A percentile compares a stretch with the other conserved stretches of the same genome.
Evolutionary conservation across 1,140 invertebrate genomes (phyloP).

Genomic region (Stratiolaelaps scimitus): DNA sequence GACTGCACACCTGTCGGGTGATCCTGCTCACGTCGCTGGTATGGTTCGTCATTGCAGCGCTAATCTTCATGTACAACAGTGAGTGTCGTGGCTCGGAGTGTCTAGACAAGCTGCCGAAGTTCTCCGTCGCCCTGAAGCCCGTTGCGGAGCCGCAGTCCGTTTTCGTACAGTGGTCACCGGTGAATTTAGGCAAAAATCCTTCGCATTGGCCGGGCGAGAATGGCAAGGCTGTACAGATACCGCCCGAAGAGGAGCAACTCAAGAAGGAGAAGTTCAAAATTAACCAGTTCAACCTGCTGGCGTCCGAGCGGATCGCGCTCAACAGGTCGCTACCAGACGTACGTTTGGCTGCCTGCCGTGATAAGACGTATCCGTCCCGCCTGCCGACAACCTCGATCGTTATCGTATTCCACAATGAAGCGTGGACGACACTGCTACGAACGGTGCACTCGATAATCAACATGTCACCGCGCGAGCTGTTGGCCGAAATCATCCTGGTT

Average conservation of each 20-base stretch:
- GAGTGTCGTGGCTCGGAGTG: slow-evolving; percentile 49
- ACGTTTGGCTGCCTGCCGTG: slow-evolving; percentile 51
- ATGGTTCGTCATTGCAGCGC: slow-evolving; percentile 84
- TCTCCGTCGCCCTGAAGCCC: slow-evolving; percentile 32
- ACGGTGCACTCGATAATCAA: slow-evolving; percentile 96
- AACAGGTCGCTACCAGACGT: slow-evolving; percentile 92
- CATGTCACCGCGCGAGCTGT: slow-evolving; percentile 65
- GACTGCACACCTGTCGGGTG: slow-evolving; percentile 84
- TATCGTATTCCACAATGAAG: slow-evolving; percentile 95
- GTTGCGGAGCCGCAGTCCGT: not conserved
- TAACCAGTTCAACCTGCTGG: slow-evolving; percentile 96
- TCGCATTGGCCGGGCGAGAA: slow-evolving; percentile 65
- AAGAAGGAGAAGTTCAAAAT: slow-evolving; percentile 86
- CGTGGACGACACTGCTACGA: slow-evolving; percentile 84
- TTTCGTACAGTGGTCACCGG: slow-evolving; percentile 20
- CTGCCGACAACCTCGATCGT: slow-evolving; percentile 81
- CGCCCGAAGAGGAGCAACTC: slow-evolving; percentile 62
- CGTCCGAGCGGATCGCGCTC: slow-evolving; percentile 91
- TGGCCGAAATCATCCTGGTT: slow-evolving; percentile 86
- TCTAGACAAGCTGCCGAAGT: slow-evolving; percentile 30
- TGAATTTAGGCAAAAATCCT: slow-evolving; percentile 29
- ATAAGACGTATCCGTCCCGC: slow-evolving; percentile 58
- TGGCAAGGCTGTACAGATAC: slow-evolving; percentile 73
- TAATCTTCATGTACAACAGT: slow-evolving; percentile 80
- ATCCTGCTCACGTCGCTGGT: slow-evolving; percentile 83